Evolutionary conservation across 2,888 invertebrate species (phyloP), one percentile per base, ranked within the genome.

Genomic region (Amphipyra berbera): DNA sequence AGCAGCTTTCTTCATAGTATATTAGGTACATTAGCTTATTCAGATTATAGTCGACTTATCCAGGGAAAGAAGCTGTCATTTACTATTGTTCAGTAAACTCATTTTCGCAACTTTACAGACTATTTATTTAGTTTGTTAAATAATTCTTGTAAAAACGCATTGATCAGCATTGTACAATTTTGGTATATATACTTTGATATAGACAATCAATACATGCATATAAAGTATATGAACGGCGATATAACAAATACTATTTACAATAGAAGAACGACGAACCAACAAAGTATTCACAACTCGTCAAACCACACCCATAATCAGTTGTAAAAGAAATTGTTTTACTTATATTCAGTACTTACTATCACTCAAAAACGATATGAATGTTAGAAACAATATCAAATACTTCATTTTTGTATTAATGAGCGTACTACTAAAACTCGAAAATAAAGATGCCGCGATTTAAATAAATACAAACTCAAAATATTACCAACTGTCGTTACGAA

Each of bases 251-350:
- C 42, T 40, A 53, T 63, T 21, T 68, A 78, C 66, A 80, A 76
- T 70, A 63, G 61, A 9, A 2, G 49, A 68, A 46, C 64, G 50
- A 46, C 64, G 50, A 57, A 55, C 46, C 50, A 71, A 62, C 45
- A 53, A 61, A 62, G 59, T 54, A 68, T 50, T 59, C 52, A 67
- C 56, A 67, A 30, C 12, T 59, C 45, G 48, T 13, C 42, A 47
- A 78, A 78, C 87, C 87, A 86, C 86, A 87, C 87, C 86, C 86
- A 55, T 30, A 41, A 12, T 44, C 35, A 49, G 30, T 47, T 12
- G 14, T 13, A 9, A 33, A 60, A 46, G 55, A 15, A 33, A 54
- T 48, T 4, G 8, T 35, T 30, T 40, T 30, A 58, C n/a, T 6
- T 14, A 27, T 10, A 46, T 52, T 15, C 7, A 38, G 6, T 63